Conservation (phyloP, 2,113 vertebrate species). For the Geococcyx californianus region DNA sequence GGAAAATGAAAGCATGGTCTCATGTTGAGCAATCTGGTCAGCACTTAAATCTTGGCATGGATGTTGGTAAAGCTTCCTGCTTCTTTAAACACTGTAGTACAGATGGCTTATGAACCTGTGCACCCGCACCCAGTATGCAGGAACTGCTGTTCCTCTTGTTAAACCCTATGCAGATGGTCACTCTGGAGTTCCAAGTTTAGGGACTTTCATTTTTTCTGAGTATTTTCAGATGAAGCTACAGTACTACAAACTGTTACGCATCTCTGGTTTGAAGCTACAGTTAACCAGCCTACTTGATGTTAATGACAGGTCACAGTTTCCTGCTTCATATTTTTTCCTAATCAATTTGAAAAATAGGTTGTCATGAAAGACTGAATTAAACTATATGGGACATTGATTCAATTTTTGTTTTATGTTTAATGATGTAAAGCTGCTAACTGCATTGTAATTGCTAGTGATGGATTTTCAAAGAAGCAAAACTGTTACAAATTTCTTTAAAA, state of each 20-base stretch:
- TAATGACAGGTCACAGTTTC: background rate
- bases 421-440: background rate
- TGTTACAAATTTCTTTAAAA: background rate
- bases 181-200: background rate
- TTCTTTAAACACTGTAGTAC: background rate
- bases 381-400: background rate
- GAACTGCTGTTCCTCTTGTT: background rate
- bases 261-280: background rate
- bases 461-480: background rate
- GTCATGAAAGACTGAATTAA: background rate
- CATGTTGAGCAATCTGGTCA: background rate
- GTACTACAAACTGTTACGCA: background rate
- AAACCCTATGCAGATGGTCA: background rate
- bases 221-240: background rate
- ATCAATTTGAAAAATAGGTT: background rate
- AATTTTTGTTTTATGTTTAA: background rate
- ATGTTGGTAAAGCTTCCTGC: background rate
- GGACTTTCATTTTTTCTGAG: background rate
- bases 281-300: background rate
- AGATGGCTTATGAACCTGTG: background rate
- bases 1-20: background rate
- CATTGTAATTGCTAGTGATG: background rate
- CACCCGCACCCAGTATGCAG: background rate
- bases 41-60: background rate
- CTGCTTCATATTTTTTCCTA: background rate